Evolutionary conservation across 2,113 vertebrate species (phyloP).

Genomic region (Calonectris borealis): DNA sequence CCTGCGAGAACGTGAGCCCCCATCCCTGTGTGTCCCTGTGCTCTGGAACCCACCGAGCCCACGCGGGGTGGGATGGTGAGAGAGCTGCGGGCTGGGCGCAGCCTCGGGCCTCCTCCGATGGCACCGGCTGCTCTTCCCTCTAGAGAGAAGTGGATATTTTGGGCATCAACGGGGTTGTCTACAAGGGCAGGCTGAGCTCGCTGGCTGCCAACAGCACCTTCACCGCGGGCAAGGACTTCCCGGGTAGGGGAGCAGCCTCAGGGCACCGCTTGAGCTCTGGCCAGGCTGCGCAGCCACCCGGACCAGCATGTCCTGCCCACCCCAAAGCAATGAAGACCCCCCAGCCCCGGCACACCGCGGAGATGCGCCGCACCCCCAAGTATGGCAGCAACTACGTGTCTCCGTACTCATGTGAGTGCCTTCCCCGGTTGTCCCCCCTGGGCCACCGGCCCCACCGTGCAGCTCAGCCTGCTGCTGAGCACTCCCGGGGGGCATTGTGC

Average conservation of each 20-base stretch:
- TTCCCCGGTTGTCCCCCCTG: not conserved
- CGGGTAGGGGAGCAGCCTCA: not conserved
- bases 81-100: too few species aligned
- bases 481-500: accelerated
- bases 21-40: accelerated
- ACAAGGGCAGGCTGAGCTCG: slow-evolving; percentile 60
- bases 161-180: slow-evolving; percentile 61
- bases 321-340: not conserved
- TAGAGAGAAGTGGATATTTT: slow-evolving; percentile 71
- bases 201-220: not conserved
- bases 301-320: not conserved
- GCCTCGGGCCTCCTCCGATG: not conserved
- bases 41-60: not conserved
- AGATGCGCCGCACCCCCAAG: not conserved
- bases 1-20: slow-evolving; percentile 51
- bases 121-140: not conserved
- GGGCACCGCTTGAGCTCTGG: not conserved
- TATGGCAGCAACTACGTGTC: not conserved
- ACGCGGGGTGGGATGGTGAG: accelerated
- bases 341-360: not conserved
- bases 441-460: accelerated
- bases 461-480: not conserved
- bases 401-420: not conserved
- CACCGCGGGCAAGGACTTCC: not conserved
- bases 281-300: not conserved